A percentile compares a stretch with the other conserved stretches of the same genome.
These are phyloP conservation scores for Paraescarpia echinospica DNA, from an alignment of 1,140 invertebrate species.

Conservation along the genomic window DNA sequence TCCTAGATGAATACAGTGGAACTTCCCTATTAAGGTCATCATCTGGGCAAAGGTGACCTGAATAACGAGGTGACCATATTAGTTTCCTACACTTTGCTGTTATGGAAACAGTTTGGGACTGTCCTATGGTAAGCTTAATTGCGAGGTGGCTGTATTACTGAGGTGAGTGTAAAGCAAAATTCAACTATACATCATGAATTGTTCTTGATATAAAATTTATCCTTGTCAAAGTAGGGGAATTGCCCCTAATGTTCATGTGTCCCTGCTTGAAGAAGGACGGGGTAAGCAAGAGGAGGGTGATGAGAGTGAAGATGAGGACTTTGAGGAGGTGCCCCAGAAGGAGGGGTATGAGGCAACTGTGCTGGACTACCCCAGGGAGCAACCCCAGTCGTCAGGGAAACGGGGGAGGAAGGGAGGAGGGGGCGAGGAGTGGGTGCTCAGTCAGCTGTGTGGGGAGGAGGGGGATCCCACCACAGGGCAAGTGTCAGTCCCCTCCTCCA, in stretches of 20 bases:
- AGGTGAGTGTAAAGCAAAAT: no score
- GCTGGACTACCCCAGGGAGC: conserved; percentile 39
- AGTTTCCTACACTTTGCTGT: no score
- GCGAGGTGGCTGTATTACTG: no score
- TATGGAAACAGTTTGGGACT: no score
- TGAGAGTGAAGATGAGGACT: conserved; percentile 46
- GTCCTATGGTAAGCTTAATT: no score
- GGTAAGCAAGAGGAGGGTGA: conserved; percentile 20
- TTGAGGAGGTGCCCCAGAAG: conserved; percentile 52
- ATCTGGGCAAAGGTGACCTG: no score
- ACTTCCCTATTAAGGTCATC: no score
- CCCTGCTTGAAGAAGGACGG: not conserved
- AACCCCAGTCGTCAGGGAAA: conserved; percentile 31
- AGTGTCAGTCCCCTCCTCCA: not conserved
- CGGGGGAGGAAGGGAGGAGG: not conserved
- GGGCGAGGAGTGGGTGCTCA: not conserved
- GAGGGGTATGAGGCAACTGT: conserved; percentile 58
- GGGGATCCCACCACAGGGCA: not conserved
- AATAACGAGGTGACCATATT: no score
- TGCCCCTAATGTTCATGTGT: not conserved
- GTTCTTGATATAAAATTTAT: no score
- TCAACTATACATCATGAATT: no score
- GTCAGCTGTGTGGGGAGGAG: not conserved
- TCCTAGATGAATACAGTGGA: no score
- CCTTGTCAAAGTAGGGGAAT: not conserved